phyloP scores from a whole-genome alignment of 2,888 invertebrate species.

The Craniophora ligustri region DNA sequence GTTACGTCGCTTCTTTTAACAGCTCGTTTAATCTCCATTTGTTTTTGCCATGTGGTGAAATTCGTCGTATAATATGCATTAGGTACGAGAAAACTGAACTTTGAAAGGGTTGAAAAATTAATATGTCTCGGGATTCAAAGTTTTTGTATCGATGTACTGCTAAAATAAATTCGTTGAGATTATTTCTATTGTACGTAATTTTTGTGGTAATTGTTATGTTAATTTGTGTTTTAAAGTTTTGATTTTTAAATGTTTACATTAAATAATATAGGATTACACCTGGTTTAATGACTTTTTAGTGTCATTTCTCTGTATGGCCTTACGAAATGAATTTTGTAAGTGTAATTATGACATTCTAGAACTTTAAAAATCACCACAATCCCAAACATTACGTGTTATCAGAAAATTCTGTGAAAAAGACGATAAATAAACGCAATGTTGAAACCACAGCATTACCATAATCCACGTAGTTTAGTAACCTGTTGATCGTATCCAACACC shows the following conservation, averaged over 20 bases:
- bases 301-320: no score
- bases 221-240: no score
- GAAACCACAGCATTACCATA: constrained; percentile 35
- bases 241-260: no score
- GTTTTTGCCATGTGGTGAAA: constrained; percentile 38
- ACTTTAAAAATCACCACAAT: no score
- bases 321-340: no score
- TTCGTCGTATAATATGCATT: constrained; percentile 48
- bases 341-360: no score
- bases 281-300: background rate
- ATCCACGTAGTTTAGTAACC: constrained; percentile 59
- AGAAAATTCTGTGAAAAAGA: no score
- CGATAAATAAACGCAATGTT: constrained; percentile 12
- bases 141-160: background rate
- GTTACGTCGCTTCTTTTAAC: constrained; percentile 55
- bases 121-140: background rate
- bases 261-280: no score
- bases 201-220: no score
- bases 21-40: constrained; percentile 54
- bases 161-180: background rate
- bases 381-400: no score
- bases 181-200: no score
- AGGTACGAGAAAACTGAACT: constrained; percentile 3
- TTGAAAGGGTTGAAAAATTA: constrained; percentile 19
- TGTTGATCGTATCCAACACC: constrained; percentile 69